These are phyloP conservation scores for Pseudolycoriella hygida DNA, from an alignment of 2,888 invertebrate species.

Conservation along the genomic window DNA sequence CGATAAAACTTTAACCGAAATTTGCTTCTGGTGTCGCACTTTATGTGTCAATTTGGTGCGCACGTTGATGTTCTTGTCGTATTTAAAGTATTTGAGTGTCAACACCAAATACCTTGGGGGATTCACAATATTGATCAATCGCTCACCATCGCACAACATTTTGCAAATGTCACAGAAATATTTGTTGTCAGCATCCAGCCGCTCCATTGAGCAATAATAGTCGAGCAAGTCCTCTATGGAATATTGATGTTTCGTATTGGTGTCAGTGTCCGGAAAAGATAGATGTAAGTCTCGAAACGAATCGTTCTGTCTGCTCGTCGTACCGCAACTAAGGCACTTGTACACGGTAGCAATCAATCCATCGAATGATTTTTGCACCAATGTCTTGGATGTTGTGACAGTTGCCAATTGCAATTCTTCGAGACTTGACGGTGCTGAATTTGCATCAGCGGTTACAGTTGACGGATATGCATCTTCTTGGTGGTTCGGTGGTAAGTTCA, in stretches of 20 bases:
- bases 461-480: not conserved
- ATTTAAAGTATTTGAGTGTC: conserved; percentile 65
- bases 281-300: conserved; percentile 65
- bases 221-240: conserved; percentile 62
- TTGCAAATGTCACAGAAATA: conserved; percentile 66
- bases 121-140: conserved; percentile 46
- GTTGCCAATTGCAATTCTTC: conserved; percentile 1
- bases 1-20: conserved; percentile 31
- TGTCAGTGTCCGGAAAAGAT: conserved; percentile 44
- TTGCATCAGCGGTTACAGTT: not conserved
- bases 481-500: not conserved
- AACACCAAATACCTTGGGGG: conserved; percentile 63
- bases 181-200: conserved; percentile 60
- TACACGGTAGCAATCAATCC: conserved; percentile 59
- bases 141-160: conserved; percentile 56
- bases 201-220: conserved; percentile 61
- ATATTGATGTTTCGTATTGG: conserved; percentile 26
- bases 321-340: conserved; percentile 52
- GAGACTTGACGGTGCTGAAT: conserved; percentile 4
- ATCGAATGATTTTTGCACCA: conserved; percentile 50
- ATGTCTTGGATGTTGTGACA: conserved; percentile 15
- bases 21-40: conserved; percentile 38
- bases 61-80: conserved; percentile 48
- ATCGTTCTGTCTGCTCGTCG: conserved; percentile 55
- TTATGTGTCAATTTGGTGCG: conserved; percentile 65